These are phyloP conservation scores for Indicator indicator DNA, from an alignment of 2,113 vertebrate species.

Conservation along the genomic window DNA sequence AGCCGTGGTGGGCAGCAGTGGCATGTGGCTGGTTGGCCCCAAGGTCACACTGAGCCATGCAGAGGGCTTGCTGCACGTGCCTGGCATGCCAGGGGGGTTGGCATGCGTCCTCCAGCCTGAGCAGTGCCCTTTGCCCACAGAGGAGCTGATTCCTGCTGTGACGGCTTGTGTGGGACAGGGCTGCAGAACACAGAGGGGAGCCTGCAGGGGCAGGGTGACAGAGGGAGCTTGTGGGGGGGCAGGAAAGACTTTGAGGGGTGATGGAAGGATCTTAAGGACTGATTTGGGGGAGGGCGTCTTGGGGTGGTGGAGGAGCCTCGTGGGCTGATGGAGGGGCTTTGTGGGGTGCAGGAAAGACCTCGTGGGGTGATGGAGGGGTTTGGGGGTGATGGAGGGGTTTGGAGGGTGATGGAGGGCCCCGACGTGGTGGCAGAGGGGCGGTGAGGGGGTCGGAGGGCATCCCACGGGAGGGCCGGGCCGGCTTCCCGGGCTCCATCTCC, in stretches of 20 bases:
- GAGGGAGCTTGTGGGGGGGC: background rate
- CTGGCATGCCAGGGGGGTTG: rapidly evolving
- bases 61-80: background rate
- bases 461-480: background rate
- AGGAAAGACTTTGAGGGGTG: background rate
- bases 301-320: background rate
- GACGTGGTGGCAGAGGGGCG: background rate
- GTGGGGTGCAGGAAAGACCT: background rate
- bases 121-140: background rate
- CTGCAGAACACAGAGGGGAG: background rate
- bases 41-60: rapidly evolving
- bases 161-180: background rate
- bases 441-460: too few species aligned
- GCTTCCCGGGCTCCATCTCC: background rate
- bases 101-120: background rate
- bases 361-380: rapidly evolving
- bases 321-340: background rate
- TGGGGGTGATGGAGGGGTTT: background rate
- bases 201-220: background rate
- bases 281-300: background rate
- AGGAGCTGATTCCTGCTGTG: rapidly evolving
- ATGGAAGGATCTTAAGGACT: background rate
- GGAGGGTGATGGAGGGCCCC: rapidly evolving
- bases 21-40: background rate
- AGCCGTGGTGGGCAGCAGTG: background rate